These are phyloP conservation scores for Erpobdella octoculata DNA, from an alignment of 2,888 invertebrate genomes.

Conservation along the genomic window DNA sequence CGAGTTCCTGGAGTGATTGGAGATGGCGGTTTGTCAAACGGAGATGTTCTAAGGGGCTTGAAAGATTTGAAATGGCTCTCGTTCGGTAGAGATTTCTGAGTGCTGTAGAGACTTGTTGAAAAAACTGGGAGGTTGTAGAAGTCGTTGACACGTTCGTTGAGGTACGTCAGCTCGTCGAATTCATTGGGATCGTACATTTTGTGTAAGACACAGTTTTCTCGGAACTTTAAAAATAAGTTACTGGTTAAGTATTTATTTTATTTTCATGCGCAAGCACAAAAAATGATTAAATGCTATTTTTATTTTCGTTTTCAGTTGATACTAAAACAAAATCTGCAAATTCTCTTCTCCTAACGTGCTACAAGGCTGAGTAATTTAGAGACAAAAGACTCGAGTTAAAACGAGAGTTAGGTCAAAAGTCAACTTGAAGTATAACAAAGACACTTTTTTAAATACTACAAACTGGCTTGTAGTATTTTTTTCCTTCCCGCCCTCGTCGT, in stretches of 20 bases:
- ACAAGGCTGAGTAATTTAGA: too few species aligned
- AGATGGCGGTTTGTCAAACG: neutral
- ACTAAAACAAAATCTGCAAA: too few species aligned
- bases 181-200: neutral
- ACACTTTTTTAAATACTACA: too few species aligned
- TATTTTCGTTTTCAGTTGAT: too few species aligned
- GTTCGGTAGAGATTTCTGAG: neutral
- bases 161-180: slow-evolving; percentile 9
- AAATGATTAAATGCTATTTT: neutral
- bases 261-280: neutral
- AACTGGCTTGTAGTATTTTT: too few species aligned
- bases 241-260: neutral
- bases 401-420: too few species aligned
- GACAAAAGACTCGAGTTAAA: too few species aligned
- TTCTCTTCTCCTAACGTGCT: too few species aligned
- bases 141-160: slow-evolving; percentile 12
- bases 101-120: slow-evolving; percentile 4
- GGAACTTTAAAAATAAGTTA: neutral
- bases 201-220: slow-evolving; percentile 4
- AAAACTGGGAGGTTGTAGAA: slow-evolving; percentile 20
- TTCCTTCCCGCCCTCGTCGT: too few species aligned
- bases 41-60: slow-evolving; percentile 6
- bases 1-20: neutral
- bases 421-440: too few species aligned
- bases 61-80: neutral